Percentiles rank a stretch among this genome's conserved stretches.
These are phyloP conservation scores for Anguilla anguilla DNA, from an alignment of 2,797 vertebrate genomes.

Conservation along the genomic window DNA sequence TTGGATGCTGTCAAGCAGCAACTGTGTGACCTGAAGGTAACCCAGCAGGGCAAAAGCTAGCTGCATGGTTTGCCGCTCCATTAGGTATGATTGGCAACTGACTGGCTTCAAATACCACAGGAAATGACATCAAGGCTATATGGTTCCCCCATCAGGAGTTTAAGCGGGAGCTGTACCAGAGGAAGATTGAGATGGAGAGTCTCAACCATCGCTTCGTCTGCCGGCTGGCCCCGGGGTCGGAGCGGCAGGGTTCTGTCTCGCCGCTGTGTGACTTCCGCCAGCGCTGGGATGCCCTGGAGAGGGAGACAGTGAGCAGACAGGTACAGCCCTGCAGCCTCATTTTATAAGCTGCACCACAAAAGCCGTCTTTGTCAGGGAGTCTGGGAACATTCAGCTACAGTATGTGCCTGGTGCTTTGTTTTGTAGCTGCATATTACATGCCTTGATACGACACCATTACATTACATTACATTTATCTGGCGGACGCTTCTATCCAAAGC, in stretches of 20 bases:
- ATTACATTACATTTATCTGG: too few species aligned
- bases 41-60: background rate
- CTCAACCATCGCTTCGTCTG: conserved; percentile 76
- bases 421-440: background rate
- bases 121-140: background rate
- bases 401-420: background rate
- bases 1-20: conserved; percentile 82
- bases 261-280: conserved; percentile 74
- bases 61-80: background rate
- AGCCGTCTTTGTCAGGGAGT: background rate
- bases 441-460: background rate
- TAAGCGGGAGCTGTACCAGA: conserved; percentile 87
- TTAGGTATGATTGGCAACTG: background rate
- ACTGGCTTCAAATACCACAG: background rate
- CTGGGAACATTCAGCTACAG: background rate
- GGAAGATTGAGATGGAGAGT: conserved; percentile 87
- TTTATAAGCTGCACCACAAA: background rate
- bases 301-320: conserved; percentile 82
- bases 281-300: conserved; percentile 84
- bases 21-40: conserved; percentile 84
- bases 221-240: conserved; percentile 65
- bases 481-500: too few species aligned
- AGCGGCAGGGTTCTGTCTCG: conserved; percentile 62
- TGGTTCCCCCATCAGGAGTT: conserved; percentile 72
- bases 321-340: conserved; percentile 53